phyloP scores from a whole-genome alignment of 2,888 invertebrate species.

The Disparrhopalites patrizii region DNA sequence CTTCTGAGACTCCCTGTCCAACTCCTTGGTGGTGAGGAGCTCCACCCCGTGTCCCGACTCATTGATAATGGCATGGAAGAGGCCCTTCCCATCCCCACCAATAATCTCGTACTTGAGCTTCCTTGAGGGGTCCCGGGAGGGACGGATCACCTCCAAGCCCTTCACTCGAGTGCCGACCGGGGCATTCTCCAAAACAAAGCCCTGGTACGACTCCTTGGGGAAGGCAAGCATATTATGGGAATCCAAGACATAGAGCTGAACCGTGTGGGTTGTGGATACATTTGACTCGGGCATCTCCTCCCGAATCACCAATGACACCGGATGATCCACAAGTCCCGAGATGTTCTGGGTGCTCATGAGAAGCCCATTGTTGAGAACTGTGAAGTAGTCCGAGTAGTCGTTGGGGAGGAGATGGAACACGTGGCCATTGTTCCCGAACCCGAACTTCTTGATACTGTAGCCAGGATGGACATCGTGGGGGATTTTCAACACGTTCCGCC shows the following conservation, averaged over 20 bases:
- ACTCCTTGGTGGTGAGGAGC: conserved; percentile 67
- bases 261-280: conserved; percentile 68
- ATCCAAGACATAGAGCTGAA: conserved; percentile 78
- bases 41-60: conserved; percentile 61
- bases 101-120: conserved; percentile 73
- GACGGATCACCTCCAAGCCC: conserved; percentile 67
- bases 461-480: conserved; percentile 88
- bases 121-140: conserved; percentile 53
- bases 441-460: conserved; percentile 77
- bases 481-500: conserved; percentile 58
- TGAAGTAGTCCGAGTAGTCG: conserved; percentile 78
- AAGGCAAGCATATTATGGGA: conserved; percentile 77
- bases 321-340: conserved; percentile 72
- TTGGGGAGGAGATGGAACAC: conserved; percentile 69
- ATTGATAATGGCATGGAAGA: conserved; percentile 59
- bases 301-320: conserved; percentile 73
- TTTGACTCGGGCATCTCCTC: conserved; percentile 72
- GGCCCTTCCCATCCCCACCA: conserved; percentile 68
- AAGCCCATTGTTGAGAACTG: conserved; percentile 78
- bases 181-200: conserved; percentile 68
- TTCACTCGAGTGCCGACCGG: conserved; percentile 67
- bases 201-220: conserved; percentile 60
- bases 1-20: conserved; percentile 73
- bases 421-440: conserved; percentile 57
- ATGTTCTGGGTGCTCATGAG: conserved; percentile 88